Evolutionary conservation across 1,140 invertebrate species (phyloP).

Genomic region (Pogonus chalceus): DNA sequence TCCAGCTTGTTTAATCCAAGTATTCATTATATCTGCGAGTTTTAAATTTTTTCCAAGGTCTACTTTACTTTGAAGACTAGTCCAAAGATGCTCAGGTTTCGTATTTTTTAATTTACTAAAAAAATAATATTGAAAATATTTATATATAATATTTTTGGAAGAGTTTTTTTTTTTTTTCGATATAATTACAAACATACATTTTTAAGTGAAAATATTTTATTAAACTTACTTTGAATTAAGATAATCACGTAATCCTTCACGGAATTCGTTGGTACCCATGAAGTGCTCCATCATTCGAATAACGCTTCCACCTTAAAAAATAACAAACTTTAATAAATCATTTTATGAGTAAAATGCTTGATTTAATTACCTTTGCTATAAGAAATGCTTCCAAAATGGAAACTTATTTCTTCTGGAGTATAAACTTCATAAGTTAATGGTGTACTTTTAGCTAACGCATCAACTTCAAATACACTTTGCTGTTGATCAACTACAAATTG

Average conservation of each 20-base stretch:
- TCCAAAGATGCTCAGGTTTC: slow-evolving; percentile 50
- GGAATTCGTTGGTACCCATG: slow-evolving; percentile 52
- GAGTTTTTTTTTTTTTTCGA: neutral
- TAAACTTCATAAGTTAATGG: slow-evolving; percentile 42
- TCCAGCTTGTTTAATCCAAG: slow-evolving; percentile 65
- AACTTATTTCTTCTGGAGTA: slow-evolving; percentile 38
- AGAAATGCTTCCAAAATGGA: slow-evolving; percentile 47
- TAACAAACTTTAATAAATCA: neutral
- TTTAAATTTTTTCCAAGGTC: slow-evolving; percentile 28
- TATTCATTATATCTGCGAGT: slow-evolving; percentile 47
- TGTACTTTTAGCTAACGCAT: slow-evolving; percentile 53
- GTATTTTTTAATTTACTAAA: slow-evolving; percentile 44
- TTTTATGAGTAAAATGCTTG: neutral
- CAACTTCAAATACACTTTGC: slow-evolving; percentile 51
- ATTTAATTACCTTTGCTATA: slow-evolving; percentile 47
- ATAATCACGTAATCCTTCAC: slow-evolving; percentile 46
- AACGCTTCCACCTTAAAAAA: slow-evolving; percentile 45
- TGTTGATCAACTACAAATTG: slow-evolving; percentile 54
- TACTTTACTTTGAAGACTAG: slow-evolving; percentile 42
- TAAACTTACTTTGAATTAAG: slow-evolving; percentile 38
- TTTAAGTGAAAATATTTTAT: slow-evolving; percentile 1
- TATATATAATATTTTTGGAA: neutral
- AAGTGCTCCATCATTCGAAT: slow-evolving; percentile 68
- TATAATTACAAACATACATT: neutral
- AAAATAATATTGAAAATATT: slow-evolving; percentile 21